Evolutionary conservation across 2,113 vertebrate genomes (phyloP).

Genomic region (Sebastes schlegelii): DNA sequence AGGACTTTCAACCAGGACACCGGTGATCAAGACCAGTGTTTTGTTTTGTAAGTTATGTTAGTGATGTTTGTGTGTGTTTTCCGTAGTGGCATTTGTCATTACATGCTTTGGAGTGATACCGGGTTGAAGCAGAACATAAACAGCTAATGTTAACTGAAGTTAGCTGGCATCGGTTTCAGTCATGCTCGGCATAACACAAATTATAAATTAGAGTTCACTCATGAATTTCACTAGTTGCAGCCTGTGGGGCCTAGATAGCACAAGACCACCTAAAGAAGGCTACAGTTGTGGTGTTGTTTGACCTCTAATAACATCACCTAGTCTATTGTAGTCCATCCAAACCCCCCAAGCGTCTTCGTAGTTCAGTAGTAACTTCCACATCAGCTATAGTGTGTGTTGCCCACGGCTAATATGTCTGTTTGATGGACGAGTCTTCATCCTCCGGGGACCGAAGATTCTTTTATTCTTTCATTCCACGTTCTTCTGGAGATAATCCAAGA

Average conservation of each 20-base stretch:
- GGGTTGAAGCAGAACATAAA: not conserved
- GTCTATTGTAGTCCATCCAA: conserved; percentile 13
- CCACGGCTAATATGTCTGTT: conserved; percentile 27
- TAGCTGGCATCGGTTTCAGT: conserved; percentile 14
- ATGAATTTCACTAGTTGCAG: conserved; percentile 12
- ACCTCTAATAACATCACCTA: conserved; percentile 48
- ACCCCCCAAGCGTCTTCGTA: conserved; percentile 26
- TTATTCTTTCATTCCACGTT: conserved; percentile 2
- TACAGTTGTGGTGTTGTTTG: conserved; percentile 7
- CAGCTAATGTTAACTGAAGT: conserved; percentile 28
- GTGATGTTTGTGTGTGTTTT: too few relatives aligned
- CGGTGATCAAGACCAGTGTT: too few relatives aligned
- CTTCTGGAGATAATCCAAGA: conserved; percentile 20
- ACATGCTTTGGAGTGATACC: too few relatives aligned
- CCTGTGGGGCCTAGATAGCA: conserved; percentile 7
- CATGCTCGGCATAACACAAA: conserved; percentile 20
- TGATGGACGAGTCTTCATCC: conserved; percentile 35
- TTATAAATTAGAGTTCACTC: conserved; percentile 19
- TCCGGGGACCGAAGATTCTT: not conserved
- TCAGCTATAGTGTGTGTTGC: conserved; percentile 22
- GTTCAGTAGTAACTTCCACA: conserved; percentile 32
- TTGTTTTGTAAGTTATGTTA: too few relatives aligned
- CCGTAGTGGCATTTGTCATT: too few relatives aligned
- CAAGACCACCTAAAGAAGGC: conserved; percentile 31
- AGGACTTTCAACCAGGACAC: too few relatives aligned